phyloP scores from a whole-genome alignment of 2,113 vertebrate genomes.

The Toxotes chatareus region DNA sequence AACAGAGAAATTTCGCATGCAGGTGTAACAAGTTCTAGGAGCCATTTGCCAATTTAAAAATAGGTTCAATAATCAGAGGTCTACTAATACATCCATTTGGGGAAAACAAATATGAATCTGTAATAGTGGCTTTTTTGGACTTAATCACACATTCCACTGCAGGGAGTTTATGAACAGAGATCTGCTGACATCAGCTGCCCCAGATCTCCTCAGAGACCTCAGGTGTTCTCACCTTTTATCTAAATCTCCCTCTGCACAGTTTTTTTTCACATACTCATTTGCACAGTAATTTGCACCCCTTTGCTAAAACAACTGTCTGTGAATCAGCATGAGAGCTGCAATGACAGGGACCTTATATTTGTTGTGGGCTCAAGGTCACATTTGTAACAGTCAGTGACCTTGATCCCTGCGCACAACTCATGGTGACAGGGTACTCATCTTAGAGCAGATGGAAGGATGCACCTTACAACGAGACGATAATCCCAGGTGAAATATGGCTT shows the following conservation, averaged over 20 bases:
- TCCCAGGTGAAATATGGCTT: conserved; percentile 46
- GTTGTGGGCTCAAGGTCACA: conserved; percentile 64
- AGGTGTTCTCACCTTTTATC: conserved; percentile 53
- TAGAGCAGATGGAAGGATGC: conserved; percentile 31
- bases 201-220: conserved; percentile 19
- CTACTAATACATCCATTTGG: background rate
- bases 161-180: conserved; percentile 9
- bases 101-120: background rate
- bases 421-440: conserved; percentile 6
- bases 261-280: conserved; percentile 34
- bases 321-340: conserved; percentile 23
- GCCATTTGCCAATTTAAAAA: conserved; percentile 23
- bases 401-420: conserved; percentile 49
- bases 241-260: conserved; percentile 13
- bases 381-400: conserved; percentile 56
- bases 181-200: conserved; percentile 21
- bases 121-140: background rate
- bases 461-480: background rate
- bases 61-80: background rate
- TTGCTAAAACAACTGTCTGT: conserved; percentile 26
- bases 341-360: conserved; percentile 38
- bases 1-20: background rate
- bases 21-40: conserved; percentile 18
- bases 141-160: background rate
- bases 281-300: conserved; percentile 10